Evolutionary conservation across 1,140 invertebrate species (phyloP), one percentile per base, ranked within the genome.

Genomic region (Leucophenga varia): DNA sequence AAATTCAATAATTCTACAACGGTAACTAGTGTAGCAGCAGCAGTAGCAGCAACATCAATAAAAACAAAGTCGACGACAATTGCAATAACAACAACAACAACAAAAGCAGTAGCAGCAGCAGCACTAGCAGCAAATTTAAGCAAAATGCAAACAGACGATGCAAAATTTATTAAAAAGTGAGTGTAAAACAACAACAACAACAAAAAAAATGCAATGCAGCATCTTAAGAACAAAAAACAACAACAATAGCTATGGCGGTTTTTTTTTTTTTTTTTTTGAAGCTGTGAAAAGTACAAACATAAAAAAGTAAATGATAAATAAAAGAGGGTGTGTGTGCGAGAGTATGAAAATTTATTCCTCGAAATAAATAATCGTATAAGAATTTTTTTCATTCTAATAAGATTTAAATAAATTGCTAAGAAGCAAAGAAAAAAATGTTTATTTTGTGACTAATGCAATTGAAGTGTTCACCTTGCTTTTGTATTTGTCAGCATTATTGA

Each of bases 121-220:
- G 40, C 22, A 21, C 34, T 34, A 42, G 19, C 43, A 52, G 48
- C 42, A 47, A 50, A 21, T 37, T 16, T 30, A 47, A 39, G n/a
- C 22, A 39, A 50, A 51, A 73, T 73, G 70, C 81, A 82, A 80
- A 80, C 80, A 59, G 81, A 83, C 58, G 81, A 82, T 71, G 81
- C 82, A 43, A 82, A 80, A 63, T 83, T 78, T 70, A 77, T 83
- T 71, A 79, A 81, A 76, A 81, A 80, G 80, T 81, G 70, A 77
- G 73, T 76, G 45, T 32, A 39, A 40, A 43, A 44, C 14, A 39
- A 47, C 14, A 47, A 35, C 28, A 35, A 44, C 17, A 28, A 42
- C 35, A 21, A 42, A 5, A 43, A 43, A 32, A 22, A 14, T n/a
- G 32, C 32, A 34, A 34, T n/a, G 32, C 16, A 14, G 32, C 32